These are phyloP conservation scores for Galaxias olidus DNA, from an alignment of 2,797 vertebrate species.

Conservation along the genomic window DNA sequence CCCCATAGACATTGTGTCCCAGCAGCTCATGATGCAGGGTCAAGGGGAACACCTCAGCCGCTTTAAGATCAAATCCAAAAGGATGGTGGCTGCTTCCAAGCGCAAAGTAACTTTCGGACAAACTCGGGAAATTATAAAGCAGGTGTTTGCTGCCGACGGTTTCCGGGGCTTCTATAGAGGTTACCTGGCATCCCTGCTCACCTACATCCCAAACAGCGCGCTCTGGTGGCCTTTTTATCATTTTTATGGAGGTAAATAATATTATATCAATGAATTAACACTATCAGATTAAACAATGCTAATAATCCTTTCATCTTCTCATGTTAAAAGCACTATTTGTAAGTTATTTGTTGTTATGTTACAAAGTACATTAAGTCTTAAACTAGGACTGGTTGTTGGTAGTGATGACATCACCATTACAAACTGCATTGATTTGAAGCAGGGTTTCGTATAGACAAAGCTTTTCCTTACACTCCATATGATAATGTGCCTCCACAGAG, in stretches of 20 bases:
- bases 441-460: neutral
- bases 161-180: conserved; percentile 92
- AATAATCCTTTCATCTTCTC: neutral
- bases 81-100: conserved; percentile 45
- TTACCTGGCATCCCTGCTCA: conserved; percentile 93
- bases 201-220: conserved; percentile 97
- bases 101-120: conserved; percentile 81
- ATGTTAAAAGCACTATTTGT: neutral
- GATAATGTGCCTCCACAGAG: conserved; percentile 72
- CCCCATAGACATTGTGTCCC: conserved; percentile 92
- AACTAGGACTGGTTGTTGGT: neutral
- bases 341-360: neutral
- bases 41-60: conserved; percentile 86
- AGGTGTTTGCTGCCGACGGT: conserved; percentile 90
- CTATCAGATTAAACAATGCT: no score
- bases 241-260: conserved; percentile 89
- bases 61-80: conserved; percentile 72
- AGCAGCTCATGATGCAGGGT: conserved; percentile 98
- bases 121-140: conserved; percentile 87
- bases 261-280: no score
- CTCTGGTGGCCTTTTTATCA: conserved; percentile 99
- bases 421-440: neutral
- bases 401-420: neutral
- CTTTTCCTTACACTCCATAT: neutral
- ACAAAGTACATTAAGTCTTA: neutral